Percentiles rank a stretch among this genome's conserved stretches.
phyloP scores from a whole-genome alignment of 2,113 vertebrate genomes.

The Diadophis punctatus region DNA sequence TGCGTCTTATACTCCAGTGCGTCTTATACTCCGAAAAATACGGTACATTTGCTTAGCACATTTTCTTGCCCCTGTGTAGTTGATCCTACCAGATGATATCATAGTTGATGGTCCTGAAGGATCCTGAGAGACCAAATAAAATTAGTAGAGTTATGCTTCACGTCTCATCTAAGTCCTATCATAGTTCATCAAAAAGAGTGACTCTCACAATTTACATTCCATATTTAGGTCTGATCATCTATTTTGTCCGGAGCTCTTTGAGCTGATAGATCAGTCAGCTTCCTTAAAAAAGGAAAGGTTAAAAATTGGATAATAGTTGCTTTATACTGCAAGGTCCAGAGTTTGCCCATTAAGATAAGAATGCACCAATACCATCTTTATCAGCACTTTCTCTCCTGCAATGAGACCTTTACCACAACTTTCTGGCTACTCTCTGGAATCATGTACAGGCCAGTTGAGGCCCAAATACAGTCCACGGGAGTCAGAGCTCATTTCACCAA shows the following conservation, averaged over 20 bases:
- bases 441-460: neutral
- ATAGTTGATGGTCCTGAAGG: neutral
- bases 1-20: no score
- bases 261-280: neutral
- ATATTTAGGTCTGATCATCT: neutral
- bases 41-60: neutral
- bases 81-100: neutral
- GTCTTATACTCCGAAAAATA: no score
- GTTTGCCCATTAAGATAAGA: neutral
- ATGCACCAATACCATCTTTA: neutral
- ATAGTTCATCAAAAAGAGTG: neutral
- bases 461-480: neutral
- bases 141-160: neutral
- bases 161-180: neutral
- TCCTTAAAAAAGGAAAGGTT: neutral
- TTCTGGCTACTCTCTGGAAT: neutral
- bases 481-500: neutral
- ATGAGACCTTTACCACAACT: neutral
- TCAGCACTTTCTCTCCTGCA: neutral
- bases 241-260: neutral
- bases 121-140: neutral
- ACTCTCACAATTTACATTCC: neutral
- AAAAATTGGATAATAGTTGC: neutral
- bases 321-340: neutral
- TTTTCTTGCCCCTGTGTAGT: neutral